A percentile compares a stretch with the other conserved stretches of the same genome.
Evolutionary conservation across 2,113 vertebrate genomes (phyloP).

Genomic region (Gobius niger): DNA sequence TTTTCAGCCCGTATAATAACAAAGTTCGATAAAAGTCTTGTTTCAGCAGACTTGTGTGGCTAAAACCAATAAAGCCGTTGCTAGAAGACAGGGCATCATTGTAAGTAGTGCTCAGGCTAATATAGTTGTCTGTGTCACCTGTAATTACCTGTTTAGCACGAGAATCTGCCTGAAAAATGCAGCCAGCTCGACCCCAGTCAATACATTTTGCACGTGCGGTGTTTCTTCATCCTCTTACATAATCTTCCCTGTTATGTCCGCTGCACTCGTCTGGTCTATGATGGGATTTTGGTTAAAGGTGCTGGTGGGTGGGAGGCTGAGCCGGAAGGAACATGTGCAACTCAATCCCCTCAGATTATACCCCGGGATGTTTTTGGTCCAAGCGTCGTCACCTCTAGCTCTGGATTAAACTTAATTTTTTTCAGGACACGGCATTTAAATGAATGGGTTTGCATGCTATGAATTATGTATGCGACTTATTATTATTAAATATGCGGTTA

Average conservation of each 20-base stretch:
- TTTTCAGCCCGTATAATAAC: slow-evolving; percentile 34
- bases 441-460: slow-evolving; percentile 18
- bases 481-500: slow-evolving; percentile 1
- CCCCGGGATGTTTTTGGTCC: slow-evolving; percentile 37
- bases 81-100: slow-evolving; percentile 12
- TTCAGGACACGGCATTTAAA: slow-evolving; percentile 3
- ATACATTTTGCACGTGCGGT: slow-evolving; percentile 11
- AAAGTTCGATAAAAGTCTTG: slow-evolving; percentile 30
- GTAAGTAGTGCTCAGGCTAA: not conserved
- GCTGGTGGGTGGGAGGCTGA: slow-evolving; percentile 30
- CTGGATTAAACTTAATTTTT: slow-evolving; percentile 39
- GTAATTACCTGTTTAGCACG: not conserved
- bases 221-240: slow-evolving; percentile 46
- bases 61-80: slow-evolving; percentile 33
- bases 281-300: slow-evolving; percentile 53
- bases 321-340: slow-evolving; percentile 17
- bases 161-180: slow-evolving; percentile 4
- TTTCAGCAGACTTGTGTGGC: slow-evolving; percentile 28
- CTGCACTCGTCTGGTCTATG: slow-evolving; percentile 20
- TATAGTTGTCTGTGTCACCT: slow-evolving; percentile 2
- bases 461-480: not conserved
- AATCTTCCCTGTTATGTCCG: slow-evolving; percentile 31
- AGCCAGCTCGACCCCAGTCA: not conserved
- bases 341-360: slow-evolving; percentile 58
- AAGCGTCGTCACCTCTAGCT: slow-evolving; percentile 36